Conservation (phyloP, 2,888 invertebrate genomes). For the Blastobasis adustella region DNA sequence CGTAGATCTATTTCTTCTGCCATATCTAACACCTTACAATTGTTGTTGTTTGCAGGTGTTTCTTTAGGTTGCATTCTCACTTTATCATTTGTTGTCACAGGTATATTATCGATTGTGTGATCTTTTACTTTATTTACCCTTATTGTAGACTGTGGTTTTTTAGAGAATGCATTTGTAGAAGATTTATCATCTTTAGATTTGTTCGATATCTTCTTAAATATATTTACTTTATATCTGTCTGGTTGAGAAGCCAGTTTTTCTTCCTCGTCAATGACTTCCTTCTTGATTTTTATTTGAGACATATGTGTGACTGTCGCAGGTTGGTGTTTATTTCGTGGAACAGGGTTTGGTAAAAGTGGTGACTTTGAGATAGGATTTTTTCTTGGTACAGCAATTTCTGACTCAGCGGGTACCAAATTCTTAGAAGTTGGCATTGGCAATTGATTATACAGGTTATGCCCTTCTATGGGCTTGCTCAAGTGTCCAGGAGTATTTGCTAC, state of each 20-base stretch:
- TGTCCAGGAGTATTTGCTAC: conserved; percentile 46
- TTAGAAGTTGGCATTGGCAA: conserved; percentile 46
- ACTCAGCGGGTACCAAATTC: conserved; percentile 36
- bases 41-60: conserved; percentile 66
- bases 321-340: conserved; percentile 46
- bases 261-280: conserved; percentile 66
- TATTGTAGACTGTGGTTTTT: conserved; percentile 53
- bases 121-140: conserved; percentile 65
- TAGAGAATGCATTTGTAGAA: conserved; percentile 53
- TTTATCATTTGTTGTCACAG: conserved; percentile 40
- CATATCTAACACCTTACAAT: conserved; percentile 66
- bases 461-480: conserved; percentile 54
- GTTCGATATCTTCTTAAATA: conserved; percentile 89
- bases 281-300: conserved; percentile 61
- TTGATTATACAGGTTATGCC: conserved; percentile 56
- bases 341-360: conserved; percentile 55
- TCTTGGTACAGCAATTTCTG: conserved; percentile 63
- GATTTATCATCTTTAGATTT: conserved; percentile 80
- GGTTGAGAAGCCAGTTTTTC: conserved; percentile 85
- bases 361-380: conserved; percentile 68
- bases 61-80: conserved; percentile 50
- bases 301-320: conserved; percentile 41
- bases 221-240: conserved; percentile 89
- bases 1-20: conserved; percentile 65
- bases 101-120: conserved; percentile 39